Percentiles rank a stretch among this genome's conserved stretches.
Conservation (phyloP, 2,797 vertebrate genomes). For the Crax fasciolata region DNA sequence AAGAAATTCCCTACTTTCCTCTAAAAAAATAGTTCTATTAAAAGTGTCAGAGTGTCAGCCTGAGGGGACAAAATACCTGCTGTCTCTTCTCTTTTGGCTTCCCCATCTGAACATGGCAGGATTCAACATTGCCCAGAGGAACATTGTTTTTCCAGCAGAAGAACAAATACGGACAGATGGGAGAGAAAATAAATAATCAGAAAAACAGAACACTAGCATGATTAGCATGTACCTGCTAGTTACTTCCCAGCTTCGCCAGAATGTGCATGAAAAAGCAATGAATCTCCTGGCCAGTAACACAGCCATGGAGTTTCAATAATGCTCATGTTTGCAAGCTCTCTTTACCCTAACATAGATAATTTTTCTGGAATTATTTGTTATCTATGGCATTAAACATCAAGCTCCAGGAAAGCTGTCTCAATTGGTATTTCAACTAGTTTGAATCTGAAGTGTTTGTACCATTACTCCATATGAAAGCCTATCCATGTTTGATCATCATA, state of each 20-base stretch:
- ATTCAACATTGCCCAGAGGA: neutral
- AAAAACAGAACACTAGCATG: neutral
- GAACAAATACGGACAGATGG: neutral
- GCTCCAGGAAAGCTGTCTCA: neutral
- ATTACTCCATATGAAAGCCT: neutral
- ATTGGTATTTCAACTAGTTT: neutral
- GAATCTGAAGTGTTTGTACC: neutral
- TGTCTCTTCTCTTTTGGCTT: neutral
- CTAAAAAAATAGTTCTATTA: neutral
- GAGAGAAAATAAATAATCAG: neutral
- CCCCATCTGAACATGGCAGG: neutral
- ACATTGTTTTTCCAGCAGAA: neutral
- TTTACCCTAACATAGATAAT: neutral
- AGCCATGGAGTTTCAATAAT: fast-evolving
- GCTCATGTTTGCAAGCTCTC: neutral
- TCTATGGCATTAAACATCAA: neutral
- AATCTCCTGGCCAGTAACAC: neutral
- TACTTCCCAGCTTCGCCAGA: neutral
- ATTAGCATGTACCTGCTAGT: neutral
- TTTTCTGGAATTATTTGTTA: neutral
- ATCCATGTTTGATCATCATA: neutral
- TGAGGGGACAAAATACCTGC: neutral
- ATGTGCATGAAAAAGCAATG: neutral
- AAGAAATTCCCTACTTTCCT: neutral
- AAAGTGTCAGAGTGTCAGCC: neutral